Evolutionary conservation across 2,797 vertebrate genomes (phyloP).

Genomic region (Pangasius larnaudii): DNA sequence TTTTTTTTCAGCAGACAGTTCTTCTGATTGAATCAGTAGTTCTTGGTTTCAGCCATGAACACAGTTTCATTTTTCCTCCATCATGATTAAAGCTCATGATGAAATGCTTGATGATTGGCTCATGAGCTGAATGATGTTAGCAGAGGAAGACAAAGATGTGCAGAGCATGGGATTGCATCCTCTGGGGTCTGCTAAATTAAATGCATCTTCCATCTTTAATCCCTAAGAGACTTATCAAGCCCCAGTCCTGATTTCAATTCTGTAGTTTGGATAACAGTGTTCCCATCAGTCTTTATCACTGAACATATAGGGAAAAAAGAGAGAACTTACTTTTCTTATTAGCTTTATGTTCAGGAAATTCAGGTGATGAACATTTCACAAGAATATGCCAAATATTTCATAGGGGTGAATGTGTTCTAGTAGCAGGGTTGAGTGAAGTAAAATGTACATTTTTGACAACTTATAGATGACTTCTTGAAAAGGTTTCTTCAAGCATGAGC

Average conservation of each 20-base stretch:
- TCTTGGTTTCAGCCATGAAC: neutral
- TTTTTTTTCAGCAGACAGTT: neutral
- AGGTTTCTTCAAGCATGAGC: neutral
- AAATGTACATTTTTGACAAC: neutral
- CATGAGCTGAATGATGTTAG: neutral
- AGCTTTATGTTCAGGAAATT: neutral
- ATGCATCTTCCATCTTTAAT: neutral
- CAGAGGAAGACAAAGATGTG: neutral
- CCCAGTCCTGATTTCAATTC: neutral
- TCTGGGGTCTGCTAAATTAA: neutral
- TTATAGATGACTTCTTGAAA: neutral
- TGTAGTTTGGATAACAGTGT: neutral
- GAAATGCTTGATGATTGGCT: constrained; percentile 2
- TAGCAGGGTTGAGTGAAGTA: neutral
- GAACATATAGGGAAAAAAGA: neutral
- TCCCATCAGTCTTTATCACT: neutral
- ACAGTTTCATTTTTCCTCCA: neutral
- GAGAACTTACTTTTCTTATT: neutral
- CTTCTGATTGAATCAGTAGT: neutral
- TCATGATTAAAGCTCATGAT: neutral
- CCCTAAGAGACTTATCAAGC: neutral
- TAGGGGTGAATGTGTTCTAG: neutral
- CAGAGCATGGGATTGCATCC: neutral
- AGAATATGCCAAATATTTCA: neutral
- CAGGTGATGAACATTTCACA: neutral